These are phyloP conservation scores for Ondatra zibethicus DNA, from an alignment of 2,113 vertebrate species.

Conservation along the genomic window DNA sequence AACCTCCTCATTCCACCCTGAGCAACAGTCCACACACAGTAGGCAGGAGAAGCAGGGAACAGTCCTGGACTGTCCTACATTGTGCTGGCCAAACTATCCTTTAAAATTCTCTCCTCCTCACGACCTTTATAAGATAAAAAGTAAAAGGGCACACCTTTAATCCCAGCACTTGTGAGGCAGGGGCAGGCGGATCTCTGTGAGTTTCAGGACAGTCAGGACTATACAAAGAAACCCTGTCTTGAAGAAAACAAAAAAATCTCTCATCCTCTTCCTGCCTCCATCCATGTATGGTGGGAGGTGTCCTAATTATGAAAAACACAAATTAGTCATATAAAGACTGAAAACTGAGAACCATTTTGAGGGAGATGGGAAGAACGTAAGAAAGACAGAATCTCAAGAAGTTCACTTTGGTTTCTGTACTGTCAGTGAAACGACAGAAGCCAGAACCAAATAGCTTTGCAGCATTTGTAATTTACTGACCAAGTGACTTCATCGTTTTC, in stretches of 20 bases:
- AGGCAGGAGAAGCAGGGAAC: not conserved
- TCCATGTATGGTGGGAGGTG: not conserved
- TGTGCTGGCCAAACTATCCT: not conserved
- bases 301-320: constrained; percentile 34
- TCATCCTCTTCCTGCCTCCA: not conserved
- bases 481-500: not conserved
- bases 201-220: not conserved
- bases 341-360: constrained; percentile 31
- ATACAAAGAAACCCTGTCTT: not conserved
- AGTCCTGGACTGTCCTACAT: not conserved
- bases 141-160: not conserved
- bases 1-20: not conserved
- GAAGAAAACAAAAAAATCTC: not conserved
- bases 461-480: not conserved
- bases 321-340: not conserved
- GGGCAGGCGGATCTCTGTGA: not conserved
- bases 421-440: not conserved
- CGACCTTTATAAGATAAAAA: too few species aligned
- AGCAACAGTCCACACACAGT: not conserved
- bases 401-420: not conserved
- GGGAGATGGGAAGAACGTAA: not conserved
- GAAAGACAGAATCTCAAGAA: constrained; percentile 9
- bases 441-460: constrained; percentile 33
- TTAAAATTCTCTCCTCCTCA: constrained; percentile 31
- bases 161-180: not conserved